Conservation (phyloP, 2,113 vertebrate species). For the Collichthys lucidus region DNA sequence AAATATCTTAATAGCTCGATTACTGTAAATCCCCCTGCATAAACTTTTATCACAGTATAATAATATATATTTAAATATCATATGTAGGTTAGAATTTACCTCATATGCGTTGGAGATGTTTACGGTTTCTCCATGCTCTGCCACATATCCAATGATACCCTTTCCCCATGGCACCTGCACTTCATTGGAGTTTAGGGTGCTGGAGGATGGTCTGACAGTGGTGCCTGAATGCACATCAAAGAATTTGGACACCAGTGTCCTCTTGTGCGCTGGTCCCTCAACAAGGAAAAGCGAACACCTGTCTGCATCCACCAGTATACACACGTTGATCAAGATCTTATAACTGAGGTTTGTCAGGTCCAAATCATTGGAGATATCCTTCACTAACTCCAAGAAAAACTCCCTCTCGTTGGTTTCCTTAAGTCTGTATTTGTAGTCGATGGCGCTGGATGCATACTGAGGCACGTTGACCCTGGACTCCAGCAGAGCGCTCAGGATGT, state of each 20-base stretch:
- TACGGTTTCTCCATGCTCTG: constrained; percentile 86
- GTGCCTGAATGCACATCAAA: constrained; percentile 86
- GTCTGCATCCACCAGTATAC: constrained; percentile 85
- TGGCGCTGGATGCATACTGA: constrained; percentile 84
- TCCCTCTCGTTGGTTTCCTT: constrained; percentile 85
- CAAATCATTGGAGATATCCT: constrained; percentile 86
- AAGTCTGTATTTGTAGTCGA: constrained; percentile 85
- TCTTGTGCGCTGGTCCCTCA: constrained; percentile 85
- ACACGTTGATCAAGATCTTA: constrained; percentile 86
- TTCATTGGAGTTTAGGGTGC: constrained; percentile 81
- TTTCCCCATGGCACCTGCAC: constrained; percentile 87
- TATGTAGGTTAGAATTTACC: constrained; percentile 66
- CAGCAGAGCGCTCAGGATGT: constrained; percentile 86
- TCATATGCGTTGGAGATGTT: constrained; percentile 85
- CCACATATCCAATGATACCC: constrained; percentile 86
- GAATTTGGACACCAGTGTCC: constrained; percentile 85
- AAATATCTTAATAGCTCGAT: background rate
- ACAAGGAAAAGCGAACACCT: constrained; percentile 86
- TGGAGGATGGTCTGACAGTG: constrained; percentile 83
- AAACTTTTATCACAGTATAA: background rate
- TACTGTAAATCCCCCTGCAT: background rate
- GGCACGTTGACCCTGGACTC: constrained; percentile 86
- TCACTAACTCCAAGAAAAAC: constrained; percentile 86
- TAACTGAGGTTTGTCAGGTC: constrained; percentile 85
- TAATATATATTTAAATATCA: background rate